A percentile compares a stretch with the other conserved stretches of the same genome.
Evolutionary conservation across 2,113 vertebrate species (phyloP).

Genomic region (Urocynchramus pylzowi): DNA sequence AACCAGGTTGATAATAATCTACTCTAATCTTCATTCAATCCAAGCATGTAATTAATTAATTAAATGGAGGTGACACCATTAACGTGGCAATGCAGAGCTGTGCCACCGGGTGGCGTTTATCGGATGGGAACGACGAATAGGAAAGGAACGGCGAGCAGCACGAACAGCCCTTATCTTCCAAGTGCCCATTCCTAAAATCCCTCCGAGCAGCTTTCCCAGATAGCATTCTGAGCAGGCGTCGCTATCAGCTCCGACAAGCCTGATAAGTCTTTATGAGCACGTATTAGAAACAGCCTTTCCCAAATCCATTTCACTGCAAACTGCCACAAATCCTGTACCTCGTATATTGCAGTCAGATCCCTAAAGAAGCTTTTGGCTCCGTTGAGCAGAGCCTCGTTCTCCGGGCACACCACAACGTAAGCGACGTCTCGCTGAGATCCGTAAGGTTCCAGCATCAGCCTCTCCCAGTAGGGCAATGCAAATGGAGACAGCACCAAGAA

Average conservation of each 20-base stretch:
- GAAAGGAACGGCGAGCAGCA: neutral
- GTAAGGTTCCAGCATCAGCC: slow-evolving; percentile 94
- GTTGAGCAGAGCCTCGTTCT: slow-evolving; percentile 94
- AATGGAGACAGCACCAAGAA: slow-evolving; percentile 98
- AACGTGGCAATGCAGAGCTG: neutral
- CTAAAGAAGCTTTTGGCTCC: slow-evolving; percentile 95
- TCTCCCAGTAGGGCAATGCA: slow-evolving; percentile 96
- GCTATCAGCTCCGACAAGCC: neutral
- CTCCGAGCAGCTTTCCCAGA: neutral
- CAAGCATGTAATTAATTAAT: neutral
- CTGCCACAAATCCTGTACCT: slow-evolving; percentile 75
- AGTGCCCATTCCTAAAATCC: slow-evolving; percentile 23
- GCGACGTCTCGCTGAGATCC: slow-evolving; percentile 95
- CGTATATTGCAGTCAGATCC: slow-evolving; percentile 95
- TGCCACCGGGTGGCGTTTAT: slow-evolving; percentile 44
- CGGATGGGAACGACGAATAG: neutral
- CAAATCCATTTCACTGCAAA: neutral
- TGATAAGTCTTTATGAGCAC: neutral
- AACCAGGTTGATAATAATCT: neutral
- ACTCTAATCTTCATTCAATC: neutral
- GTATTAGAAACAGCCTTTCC: neutral
- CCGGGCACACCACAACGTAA: slow-evolving; percentile 97
- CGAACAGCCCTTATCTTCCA: neutral
- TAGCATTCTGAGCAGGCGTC: neutral
- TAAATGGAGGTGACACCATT: neutral